Conservation (phyloP, 1,140 invertebrate species). For the Drosophila chauvacae region DNA sequence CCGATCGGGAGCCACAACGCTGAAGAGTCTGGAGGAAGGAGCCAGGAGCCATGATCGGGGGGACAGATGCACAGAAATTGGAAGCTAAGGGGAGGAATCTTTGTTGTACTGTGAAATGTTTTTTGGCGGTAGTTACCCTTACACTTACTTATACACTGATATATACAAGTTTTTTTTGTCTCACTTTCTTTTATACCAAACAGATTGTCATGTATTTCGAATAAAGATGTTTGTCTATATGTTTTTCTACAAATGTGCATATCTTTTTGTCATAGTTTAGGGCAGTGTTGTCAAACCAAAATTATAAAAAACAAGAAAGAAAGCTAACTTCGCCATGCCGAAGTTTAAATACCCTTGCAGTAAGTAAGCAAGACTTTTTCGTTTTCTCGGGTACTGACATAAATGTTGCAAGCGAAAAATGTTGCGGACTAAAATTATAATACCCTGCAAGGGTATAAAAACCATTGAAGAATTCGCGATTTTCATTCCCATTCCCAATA, state of each 20-base stretch:
- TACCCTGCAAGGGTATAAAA: too few species aligned
- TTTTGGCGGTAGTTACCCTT: constrained; percentile 55
- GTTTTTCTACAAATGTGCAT: constrained; percentile 55
- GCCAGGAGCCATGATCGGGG: constrained; percentile 12
- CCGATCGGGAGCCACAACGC: constrained; percentile 18
- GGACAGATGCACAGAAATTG: constrained; percentile 14
- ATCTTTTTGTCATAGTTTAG: not conserved
- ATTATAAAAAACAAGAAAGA: too few species aligned
- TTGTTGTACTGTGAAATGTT: constrained; percentile 66
- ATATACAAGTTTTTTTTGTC: constrained; percentile 45
- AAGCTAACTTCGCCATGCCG: too few species aligned
- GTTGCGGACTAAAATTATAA: too few species aligned
- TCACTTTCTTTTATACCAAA: constrained; percentile 67
- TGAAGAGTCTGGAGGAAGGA: not conserved
- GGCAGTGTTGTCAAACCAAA: too few species aligned
- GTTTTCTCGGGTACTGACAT: too few species aligned
- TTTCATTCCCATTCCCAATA: too few species aligned
- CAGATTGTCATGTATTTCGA: constrained; percentile 70
- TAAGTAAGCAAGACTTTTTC: too few species aligned
- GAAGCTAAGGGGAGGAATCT: constrained; percentile 39
- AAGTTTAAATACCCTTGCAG: too few species aligned
- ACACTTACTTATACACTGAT: constrained; percentile 43
- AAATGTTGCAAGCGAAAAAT: too few species aligned
- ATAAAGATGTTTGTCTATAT: constrained; percentile 71
- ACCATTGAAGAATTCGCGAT: too few species aligned